Evolutionary conservation across 2,888 invertebrate genomes (phyloP).

Genomic region (Dasypogon diadema): DNA sequence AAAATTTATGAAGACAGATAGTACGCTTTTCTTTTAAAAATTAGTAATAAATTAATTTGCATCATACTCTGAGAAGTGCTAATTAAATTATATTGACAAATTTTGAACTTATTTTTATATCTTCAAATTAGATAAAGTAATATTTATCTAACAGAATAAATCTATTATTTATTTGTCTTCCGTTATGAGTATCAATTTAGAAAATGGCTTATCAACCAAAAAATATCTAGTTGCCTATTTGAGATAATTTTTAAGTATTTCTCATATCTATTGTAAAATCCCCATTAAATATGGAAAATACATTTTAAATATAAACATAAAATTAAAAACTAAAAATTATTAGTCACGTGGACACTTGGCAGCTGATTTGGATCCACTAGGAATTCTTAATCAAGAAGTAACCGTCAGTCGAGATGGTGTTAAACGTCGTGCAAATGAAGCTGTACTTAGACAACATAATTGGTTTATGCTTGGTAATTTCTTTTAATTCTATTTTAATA

Average conservation of each 20-base stretch:
- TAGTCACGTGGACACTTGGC: slow-evolving; percentile 86
- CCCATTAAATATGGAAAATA: neutral
- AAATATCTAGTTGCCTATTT: too few species aligned
- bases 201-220: too few species aligned
- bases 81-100: too few species aligned
- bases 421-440: slow-evolving; percentile 69
- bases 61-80: too few species aligned
- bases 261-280: neutral
- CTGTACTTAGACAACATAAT: slow-evolving; percentile 68
- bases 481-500: slow-evolving; percentile 39
- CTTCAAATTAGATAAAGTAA: too few species aligned
- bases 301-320: neutral
- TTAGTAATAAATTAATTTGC: too few species aligned
- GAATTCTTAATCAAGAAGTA: slow-evolving; percentile 70
- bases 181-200: too few species aligned
- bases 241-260: neutral
- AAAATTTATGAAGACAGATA: too few species aligned
- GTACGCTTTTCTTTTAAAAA: too few species aligned
- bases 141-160: too few species aligned
- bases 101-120: too few species aligned
- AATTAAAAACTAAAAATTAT: slow-evolving; percentile 43
- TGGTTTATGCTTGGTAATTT: slow-evolving; percentile 68
- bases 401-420: slow-evolving; percentile 67
- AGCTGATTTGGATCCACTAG: slow-evolving; percentile 85
- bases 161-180: too few species aligned